phyloP scores from a whole-genome alignment of 1,140 invertebrate species.

The Drosophila pandora region DNA sequence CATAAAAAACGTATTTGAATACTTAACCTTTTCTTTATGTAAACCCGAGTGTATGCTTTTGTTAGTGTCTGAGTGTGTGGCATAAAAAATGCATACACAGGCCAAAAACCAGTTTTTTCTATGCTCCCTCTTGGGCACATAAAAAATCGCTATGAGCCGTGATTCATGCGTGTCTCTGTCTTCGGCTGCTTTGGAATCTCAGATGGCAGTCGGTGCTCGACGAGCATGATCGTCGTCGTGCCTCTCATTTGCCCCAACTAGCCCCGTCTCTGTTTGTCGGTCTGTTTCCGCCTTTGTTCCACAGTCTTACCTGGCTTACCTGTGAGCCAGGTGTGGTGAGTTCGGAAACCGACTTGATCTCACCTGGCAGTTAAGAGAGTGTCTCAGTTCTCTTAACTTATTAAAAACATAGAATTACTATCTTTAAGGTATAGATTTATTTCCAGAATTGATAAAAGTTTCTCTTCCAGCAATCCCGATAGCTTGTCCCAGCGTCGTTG shows the following conservation, averaged over 20 bases:
- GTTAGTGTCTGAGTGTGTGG: constrained; percentile 11
- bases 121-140: constrained; percentile 49
- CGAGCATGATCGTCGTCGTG: constrained; percentile 16
- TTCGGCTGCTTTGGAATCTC: constrained; percentile 37
- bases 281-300: constrained; percentile 43
- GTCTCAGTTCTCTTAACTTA: constrained; percentile 48
- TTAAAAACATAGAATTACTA: neutral
- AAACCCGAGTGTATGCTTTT: constrained; percentile 8
- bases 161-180: constrained; percentile 71
- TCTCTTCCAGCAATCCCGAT: constrained; percentile 87
- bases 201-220: constrained; percentile 30
- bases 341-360: constrained; percentile 44
- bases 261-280: constrained; percentile 6
- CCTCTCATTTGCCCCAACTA: constrained; percentile 10
- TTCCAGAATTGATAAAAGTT: constrained; percentile 31
- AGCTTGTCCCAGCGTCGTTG: constrained; percentile 89
- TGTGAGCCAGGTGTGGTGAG: constrained; percentile 42
- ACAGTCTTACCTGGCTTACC: neutral
- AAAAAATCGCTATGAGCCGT: constrained; percentile 53
- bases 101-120: constrained; percentile 73
- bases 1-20: constrained; percentile 58
- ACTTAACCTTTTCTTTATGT: constrained; percentile 72
- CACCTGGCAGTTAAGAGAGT: constrained; percentile 19
- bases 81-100: constrained; percentile 65
- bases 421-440: too few species aligned